A percentile compares a stretch with the other conserved stretches of the same genome.
Conservation (phyloP, 2,888 invertebrate species). For the Microchrysa polita region DNA sequence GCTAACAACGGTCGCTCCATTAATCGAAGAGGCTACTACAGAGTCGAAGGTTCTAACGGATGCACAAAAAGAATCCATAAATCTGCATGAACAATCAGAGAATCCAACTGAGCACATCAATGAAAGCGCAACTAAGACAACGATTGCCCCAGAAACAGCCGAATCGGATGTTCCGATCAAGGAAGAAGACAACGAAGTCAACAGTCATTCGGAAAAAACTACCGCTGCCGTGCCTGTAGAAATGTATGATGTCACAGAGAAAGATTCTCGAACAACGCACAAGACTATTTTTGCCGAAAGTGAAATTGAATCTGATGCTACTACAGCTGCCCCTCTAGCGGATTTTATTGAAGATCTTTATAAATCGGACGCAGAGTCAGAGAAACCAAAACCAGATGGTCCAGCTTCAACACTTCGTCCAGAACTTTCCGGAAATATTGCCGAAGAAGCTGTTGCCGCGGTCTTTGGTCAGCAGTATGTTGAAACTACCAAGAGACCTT, state of each 20-base stretch:
- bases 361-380: neutral
- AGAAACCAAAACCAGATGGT: neutral
- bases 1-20: no score
- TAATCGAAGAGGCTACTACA: no score
- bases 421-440: neutral
- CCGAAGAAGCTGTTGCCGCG: constrained; percentile 18
- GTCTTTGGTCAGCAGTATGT: constrained; percentile 15
- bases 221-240: neutral
- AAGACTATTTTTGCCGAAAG: neutral
- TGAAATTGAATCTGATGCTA: constrained; percentile 4
- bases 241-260: neutral
- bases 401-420: neutral
- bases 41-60: no score
- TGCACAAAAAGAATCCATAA: no score
- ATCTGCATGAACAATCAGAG: no score
- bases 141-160: neutral
- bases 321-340: neutral
- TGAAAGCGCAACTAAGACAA: neutral
- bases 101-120: neutral
- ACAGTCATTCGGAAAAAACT: neutral
- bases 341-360: neutral
- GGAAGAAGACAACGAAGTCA: neutral
- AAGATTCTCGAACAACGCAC: neutral
- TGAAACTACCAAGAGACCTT: constrained; percentile 1
- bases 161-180: neutral